Percentiles rank a stretch among this genome's conserved stretches.
Conservation (phyloP, 2,797 vertebrate species). For the Neomorphus geoffroyi region DNA sequence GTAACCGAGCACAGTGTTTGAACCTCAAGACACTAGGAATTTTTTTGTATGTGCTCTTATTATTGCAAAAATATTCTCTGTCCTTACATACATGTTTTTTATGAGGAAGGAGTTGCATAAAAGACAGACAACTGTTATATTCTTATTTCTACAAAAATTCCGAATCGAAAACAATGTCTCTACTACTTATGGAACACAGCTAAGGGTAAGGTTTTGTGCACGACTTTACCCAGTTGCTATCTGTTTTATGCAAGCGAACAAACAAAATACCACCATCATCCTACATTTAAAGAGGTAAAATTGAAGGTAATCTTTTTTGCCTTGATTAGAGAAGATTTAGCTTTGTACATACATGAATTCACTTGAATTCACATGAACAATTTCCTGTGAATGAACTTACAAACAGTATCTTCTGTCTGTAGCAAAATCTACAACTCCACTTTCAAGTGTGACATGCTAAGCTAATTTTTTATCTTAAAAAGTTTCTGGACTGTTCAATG, state of each 20-base stretch:
- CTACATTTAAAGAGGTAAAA: background rate
- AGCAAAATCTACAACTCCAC: background rate
- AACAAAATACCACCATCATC: fast-evolving
- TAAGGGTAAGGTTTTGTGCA: background rate
- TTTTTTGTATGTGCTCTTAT: background rate
- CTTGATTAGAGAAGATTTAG: background rate
- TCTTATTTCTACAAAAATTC: fast-evolving
- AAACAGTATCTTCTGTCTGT: background rate
- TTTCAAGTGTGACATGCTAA: background rate
- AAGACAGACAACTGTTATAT: background rate
- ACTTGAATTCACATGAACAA: background rate
- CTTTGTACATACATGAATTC: background rate
- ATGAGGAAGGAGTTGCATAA: fast-evolving
- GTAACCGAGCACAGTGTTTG: background rate
- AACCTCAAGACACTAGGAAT: background rate
- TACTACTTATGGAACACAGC: background rate
- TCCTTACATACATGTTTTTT: background rate
- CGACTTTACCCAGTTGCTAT: background rate
- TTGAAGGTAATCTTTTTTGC: background rate
- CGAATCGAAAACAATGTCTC: fast-evolving
- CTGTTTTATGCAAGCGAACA: background rate
- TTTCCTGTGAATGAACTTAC: background rate
- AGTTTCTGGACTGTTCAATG: background rate
- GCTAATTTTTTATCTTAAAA: background rate
- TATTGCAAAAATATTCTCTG: background rate